A percentile compares a stretch with the other conserved stretches of the same genome.
Conservation (phyloP, 2,888 invertebrate species). For the Mythimna albipuncta region DNA sequence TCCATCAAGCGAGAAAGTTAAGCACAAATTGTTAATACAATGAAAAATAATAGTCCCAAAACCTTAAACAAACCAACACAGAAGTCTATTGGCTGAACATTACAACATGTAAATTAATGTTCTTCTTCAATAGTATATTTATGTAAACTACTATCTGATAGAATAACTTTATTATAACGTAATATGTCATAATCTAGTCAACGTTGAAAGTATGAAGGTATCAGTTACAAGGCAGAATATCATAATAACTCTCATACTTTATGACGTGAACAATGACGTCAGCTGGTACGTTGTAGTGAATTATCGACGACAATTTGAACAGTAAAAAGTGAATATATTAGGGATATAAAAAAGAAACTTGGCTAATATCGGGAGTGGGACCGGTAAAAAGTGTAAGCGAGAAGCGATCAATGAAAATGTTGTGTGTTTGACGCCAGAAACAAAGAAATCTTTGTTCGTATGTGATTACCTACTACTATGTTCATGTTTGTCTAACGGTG, state of each 20-base stretch:
- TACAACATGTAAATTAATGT: conserved; percentile 41
- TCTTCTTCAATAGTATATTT: conserved; percentile 56
- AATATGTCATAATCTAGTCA: conserved; percentile 63
- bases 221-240: conserved; percentile 59
- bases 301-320: conserved; percentile 70
- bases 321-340: conserved; percentile 74
- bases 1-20: no score
- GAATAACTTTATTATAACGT: conserved; percentile 61
- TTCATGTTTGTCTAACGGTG: not conserved
- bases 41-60: not conserved
- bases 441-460: not conserved
- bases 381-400: conserved; percentile 39
- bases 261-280: conserved; percentile 60
- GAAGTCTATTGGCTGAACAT: conserved; percentile 42
- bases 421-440: no score
- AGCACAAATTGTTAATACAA: no score
- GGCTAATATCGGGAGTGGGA: conserved; percentile 66
- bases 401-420: conserved; percentile 11
- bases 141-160: conserved; percentile 58
- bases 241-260: conserved; percentile 63
- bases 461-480: not conserved
- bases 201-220: conserved; percentile 56
- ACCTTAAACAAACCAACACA: conserved; percentile 35
- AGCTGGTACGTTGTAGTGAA: conserved; percentile 47
- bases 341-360: conserved; percentile 73